phyloP scores from a whole-genome alignment of 2,888 invertebrate species.

The Clunio marinus region DNA sequence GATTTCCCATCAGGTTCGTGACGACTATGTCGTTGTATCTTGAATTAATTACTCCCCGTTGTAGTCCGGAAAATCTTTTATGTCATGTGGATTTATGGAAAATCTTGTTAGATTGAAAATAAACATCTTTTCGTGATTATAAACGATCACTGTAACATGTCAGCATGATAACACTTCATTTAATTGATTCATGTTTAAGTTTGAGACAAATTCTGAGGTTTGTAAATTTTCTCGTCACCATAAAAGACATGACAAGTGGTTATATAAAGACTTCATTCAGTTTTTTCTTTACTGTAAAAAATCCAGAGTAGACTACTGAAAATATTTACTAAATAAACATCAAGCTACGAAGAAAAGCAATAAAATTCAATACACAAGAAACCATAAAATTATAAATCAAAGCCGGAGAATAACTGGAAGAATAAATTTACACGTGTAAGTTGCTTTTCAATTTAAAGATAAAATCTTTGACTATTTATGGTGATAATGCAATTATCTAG shows the following conservation, averaged over 20 bases:
- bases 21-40: background rate
- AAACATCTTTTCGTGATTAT: no score
- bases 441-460: background rate
- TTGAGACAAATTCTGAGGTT: no score
- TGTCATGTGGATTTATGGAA: slow-evolving; percentile 14
- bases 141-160: no score
- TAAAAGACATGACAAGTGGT: slow-evolving; percentile 4
- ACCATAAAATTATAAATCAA: background rate
- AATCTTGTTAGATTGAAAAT: slow-evolving; percentile 20
- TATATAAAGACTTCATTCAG: background rate
- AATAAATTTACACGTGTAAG: slow-evolving; percentile 11
- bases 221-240: no score
- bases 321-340: slow-evolving; percentile 37
- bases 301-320: no score
- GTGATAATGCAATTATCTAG: no score
- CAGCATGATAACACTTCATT: no score
- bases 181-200: no score
- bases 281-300: no score
- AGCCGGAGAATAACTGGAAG: background rate
- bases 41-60: background rate
- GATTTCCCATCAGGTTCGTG: background rate
- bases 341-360: slow-evolving; percentile 22
- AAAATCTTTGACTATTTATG: no score
- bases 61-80: background rate
- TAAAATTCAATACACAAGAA: slow-evolving; percentile 25